Conservation (phyloP, 2,797 vertebrate species). For the Melanogrammus aeglefinus region DNA sequence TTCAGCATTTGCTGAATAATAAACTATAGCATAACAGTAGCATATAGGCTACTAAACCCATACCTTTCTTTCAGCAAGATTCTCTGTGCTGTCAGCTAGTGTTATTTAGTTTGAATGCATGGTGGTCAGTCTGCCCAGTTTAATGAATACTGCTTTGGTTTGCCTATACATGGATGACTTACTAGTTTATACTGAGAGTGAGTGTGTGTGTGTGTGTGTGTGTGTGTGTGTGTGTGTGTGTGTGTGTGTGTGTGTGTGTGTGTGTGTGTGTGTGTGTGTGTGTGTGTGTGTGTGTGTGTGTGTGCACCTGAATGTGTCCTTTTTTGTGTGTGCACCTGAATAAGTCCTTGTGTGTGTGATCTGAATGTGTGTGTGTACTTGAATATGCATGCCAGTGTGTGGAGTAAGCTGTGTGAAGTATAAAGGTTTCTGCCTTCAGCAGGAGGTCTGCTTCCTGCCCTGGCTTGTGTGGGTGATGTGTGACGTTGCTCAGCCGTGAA, state of each 20-base stretch:
- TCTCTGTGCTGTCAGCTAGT: background rate
- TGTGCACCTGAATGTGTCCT: background rate
- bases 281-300: conserved; percentile 11
- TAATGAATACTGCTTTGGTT: background rate
- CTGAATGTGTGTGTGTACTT: background rate
- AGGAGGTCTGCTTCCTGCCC: background rate
- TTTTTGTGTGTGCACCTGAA: background rate
- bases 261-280: conserved; percentile 12
- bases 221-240: background rate
- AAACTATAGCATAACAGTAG: background rate
- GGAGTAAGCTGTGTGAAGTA: background rate
- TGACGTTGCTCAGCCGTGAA: background rate
- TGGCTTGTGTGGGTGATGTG: background rate
- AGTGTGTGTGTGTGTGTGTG: conserved; percentile 14
- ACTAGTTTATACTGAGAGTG: background rate
- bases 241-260: conserved; percentile 15
- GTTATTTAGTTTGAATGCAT: background rate
- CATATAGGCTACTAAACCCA: background rate
- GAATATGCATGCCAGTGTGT: background rate
- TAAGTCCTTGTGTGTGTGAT: background rate
- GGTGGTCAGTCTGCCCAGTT: background rate
- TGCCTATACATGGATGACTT: background rate
- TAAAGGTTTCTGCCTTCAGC: background rate
- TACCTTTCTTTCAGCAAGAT: background rate
- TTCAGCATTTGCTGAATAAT: background rate